Percentiles rank a stretch among this genome's conserved stretches.
Conservation (phyloP, 2,797 vertebrate genomes). For the Limnodromus scolopaceus region DNA sequence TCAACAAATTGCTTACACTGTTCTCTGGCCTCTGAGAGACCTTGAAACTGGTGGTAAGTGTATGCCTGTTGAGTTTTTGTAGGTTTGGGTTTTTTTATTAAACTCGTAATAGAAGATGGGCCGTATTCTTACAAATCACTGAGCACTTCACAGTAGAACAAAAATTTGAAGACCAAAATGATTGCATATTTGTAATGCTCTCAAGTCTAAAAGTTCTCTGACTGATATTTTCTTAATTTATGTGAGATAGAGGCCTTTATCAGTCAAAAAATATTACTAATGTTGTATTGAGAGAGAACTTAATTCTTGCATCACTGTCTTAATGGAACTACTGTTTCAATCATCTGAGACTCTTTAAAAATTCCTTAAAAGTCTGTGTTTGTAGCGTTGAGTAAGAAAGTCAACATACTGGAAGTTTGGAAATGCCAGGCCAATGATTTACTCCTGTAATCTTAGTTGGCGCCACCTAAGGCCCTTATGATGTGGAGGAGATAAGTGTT, state of each 20-base stretch:
- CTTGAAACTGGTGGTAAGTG: constrained; percentile 87
- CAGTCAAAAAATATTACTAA: neutral
- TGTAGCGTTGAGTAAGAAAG: neutral
- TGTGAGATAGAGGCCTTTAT: neutral
- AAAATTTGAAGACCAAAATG: neutral
- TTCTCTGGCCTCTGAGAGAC: constrained; percentile 92
- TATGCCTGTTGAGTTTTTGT: neutral
- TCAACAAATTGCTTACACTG: constrained; percentile 86
- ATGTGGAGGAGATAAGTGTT: neutral
- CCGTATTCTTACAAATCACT: neutral
- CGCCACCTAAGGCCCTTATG: neutral
- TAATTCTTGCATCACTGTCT: neutral
- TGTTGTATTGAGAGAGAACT: neutral
- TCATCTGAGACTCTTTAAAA: neutral
- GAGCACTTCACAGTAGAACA: neutral
- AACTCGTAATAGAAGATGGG: no score
- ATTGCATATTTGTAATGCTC: neutral
- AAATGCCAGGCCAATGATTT: neutral
- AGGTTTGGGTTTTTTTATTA: neutral
- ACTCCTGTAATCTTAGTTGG: neutral
- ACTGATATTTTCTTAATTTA: neutral
- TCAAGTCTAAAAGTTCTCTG: neutral
- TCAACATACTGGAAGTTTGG: neutral
- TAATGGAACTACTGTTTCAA: neutral
- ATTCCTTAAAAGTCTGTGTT: neutral